These are phyloP conservation scores for Epizoanthus scotinus DNA, from an alignment of 92 coral and sea anemone species.

Conservation along the genomic window DNA sequence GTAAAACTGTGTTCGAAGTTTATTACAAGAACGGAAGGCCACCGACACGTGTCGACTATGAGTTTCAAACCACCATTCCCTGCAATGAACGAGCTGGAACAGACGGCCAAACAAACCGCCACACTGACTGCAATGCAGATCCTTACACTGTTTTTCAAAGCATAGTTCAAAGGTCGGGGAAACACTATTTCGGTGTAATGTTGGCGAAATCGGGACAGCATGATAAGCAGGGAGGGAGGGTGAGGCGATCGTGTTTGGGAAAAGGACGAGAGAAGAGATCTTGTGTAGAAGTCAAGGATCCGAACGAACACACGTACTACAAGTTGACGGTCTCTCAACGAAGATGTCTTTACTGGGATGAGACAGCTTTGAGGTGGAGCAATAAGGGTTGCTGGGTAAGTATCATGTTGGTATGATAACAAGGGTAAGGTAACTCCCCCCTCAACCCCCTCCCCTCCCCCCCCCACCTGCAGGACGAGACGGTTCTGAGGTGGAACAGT, in stretches of 20 bases:
- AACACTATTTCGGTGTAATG: not conserved
- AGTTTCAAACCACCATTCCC: not conserved
- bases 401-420: not conserved
- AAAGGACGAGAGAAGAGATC: too few relatives aligned
- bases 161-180: not conserved
- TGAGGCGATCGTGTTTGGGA: too few relatives aligned
- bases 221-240: too few relatives aligned
- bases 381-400: not conserved
- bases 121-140: too few relatives aligned
- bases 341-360: slow-evolving; percentile 8
- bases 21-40: not conserved
- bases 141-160: not conserved
- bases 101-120: not conserved
- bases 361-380: not conserved
- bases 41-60: not conserved
- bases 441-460: too few relatives aligned
- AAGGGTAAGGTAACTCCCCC: too few relatives aligned
- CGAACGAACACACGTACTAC: not conserved
- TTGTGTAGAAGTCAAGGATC: not conserved
- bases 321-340: not conserved
- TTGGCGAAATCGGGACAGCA: not conserved
- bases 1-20: not conserved
- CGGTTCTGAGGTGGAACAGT: not conserved
- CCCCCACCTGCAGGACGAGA: too few relatives aligned
- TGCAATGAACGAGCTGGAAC: not conserved